A percentile compares a stretch with the other conserved stretches of the same genome.
These are phyloP conservation scores for Odiellus spinosus DNA, from an alignment of 2,888 invertebrate genomes.

Conservation along the genomic window DNA sequence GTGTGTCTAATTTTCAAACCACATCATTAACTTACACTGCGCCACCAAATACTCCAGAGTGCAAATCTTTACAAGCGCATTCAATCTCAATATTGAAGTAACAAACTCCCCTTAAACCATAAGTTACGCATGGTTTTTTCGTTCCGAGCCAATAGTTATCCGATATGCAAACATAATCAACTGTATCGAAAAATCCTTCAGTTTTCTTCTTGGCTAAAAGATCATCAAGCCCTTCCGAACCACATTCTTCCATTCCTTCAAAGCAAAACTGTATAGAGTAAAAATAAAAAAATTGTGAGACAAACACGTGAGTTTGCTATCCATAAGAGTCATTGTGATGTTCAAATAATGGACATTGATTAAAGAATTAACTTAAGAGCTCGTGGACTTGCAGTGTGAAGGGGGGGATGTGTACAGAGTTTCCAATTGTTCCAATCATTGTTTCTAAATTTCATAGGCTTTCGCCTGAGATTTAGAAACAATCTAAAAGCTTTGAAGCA, in stretches of 20 bases:
- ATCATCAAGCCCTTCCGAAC: conserved; percentile 86
- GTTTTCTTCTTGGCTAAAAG: conserved; percentile 48
- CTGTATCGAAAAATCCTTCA: conserved; percentile 56
- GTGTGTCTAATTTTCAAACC: too few relatives aligned
- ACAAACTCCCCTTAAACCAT: conserved; percentile 82
- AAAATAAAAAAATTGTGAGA: too few relatives aligned
- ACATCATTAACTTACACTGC: conserved; percentile 47
- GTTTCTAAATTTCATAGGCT: too few relatives aligned
- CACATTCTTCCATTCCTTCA: conserved; percentile 98
- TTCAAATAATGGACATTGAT: too few relatives aligned
- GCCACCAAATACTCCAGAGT: conserved; percentile 91
- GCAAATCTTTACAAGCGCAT: conserved; percentile 80
- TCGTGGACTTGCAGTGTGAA: too few relatives aligned
- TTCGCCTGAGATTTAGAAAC: too few relatives aligned
- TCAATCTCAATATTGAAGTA: conserved; percentile 78
- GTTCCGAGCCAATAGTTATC: conserved; percentile 98
- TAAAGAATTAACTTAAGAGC: too few relatives aligned
- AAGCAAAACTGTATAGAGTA: conserved; percentile 53
- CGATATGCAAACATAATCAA: conserved; percentile 91
- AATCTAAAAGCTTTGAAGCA: too few relatives aligned
- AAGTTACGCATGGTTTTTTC: conserved; percentile 90
- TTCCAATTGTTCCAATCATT: too few relatives aligned
- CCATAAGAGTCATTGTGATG: too few relatives aligned
- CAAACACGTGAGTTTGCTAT: too few relatives aligned
- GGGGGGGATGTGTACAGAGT: too few relatives aligned